A percentile compares a stretch with the other conserved stretches of the same genome.
These are phyloP conservation scores for Nymphicus hollandicus DNA, from an alignment of 2,113 vertebrate genomes.

Conservation along the genomic window DNA sequence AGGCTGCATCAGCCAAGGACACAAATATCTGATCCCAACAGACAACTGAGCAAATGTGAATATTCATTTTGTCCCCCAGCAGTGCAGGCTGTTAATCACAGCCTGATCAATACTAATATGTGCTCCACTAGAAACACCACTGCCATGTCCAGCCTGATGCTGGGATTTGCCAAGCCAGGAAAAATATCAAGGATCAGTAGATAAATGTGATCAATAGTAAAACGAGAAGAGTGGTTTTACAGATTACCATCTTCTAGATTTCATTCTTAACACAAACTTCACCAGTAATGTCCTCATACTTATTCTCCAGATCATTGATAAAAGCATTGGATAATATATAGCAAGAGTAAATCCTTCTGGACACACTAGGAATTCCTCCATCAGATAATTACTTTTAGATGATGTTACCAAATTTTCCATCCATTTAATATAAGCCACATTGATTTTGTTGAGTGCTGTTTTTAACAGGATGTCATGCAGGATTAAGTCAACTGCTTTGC, in stretches of 20 bases:
- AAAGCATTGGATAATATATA: not conserved
- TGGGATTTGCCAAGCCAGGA: not conserved
- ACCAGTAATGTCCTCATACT: not conserved
- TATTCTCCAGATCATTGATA: not conserved
- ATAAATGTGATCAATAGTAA: not conserved
- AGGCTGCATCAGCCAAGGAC: not conserved
- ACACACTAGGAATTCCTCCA: not conserved
- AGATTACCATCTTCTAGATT: not conserved
- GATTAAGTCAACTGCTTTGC: conserved; percentile 18
- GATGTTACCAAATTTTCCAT: not conserved
- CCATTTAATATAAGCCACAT: not conserved
- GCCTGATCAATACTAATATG: not conserved
- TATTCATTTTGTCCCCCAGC: not conserved
- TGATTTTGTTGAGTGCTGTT: not conserved
- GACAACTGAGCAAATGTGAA: not conserved
- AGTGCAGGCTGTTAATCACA: not conserved
- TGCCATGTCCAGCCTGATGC: accelerated
- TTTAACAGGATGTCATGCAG: conserved; percentile 24
- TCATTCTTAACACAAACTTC: not conserved
- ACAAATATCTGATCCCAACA: not conserved
- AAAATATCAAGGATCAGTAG: not conserved
- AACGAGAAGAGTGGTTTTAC: not conserved
- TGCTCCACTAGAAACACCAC: not conserved
- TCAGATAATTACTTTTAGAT: conserved; percentile 35
- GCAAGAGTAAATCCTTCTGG: not conserved